Percentiles rank a stretch among this genome's conserved stretches.
Conservation (phyloP, 2,888 invertebrate genomes). For the Tridacna crocea region DNA sequence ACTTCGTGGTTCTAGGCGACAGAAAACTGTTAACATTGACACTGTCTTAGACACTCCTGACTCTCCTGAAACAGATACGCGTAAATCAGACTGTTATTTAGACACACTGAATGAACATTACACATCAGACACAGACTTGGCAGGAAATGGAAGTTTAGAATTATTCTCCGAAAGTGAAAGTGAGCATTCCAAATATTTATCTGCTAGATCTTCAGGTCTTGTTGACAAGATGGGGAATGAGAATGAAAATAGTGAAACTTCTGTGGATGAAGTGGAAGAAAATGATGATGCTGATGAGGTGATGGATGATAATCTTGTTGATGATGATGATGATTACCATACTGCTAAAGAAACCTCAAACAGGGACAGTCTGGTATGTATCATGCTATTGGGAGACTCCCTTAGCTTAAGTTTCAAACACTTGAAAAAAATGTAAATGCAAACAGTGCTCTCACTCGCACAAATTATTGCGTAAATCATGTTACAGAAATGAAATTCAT, state of each 20-base stretch:
- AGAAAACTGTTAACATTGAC: not conserved
- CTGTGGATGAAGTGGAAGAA: not conserved
- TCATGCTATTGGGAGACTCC: no score
- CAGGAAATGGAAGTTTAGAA: not conserved
- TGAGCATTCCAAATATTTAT: not conserved
- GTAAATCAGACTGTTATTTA: not conserved
- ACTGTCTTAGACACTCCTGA: not conserved
- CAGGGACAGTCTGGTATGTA: not conserved
- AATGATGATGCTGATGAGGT: not conserved
- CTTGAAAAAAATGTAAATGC: no score
- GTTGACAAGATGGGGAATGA: not conserved
- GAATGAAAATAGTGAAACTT: not conserved
- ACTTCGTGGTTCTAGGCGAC: not conserved
- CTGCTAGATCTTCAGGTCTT: not conserved
- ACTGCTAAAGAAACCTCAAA: not conserved
- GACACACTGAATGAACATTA: not conserved
- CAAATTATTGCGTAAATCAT: no score
- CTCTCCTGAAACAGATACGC: not conserved
- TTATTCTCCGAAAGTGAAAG: not conserved
- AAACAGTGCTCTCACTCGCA: no score
- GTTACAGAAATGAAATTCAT: no score
- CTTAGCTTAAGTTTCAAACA: no score
- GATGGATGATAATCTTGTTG: not conserved
- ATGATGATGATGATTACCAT: conserved; percentile 13
- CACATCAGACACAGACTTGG: not conserved